Conservation (phyloP, 2,797 vertebrate genomes). For the Discoglossus pictus region DNA sequence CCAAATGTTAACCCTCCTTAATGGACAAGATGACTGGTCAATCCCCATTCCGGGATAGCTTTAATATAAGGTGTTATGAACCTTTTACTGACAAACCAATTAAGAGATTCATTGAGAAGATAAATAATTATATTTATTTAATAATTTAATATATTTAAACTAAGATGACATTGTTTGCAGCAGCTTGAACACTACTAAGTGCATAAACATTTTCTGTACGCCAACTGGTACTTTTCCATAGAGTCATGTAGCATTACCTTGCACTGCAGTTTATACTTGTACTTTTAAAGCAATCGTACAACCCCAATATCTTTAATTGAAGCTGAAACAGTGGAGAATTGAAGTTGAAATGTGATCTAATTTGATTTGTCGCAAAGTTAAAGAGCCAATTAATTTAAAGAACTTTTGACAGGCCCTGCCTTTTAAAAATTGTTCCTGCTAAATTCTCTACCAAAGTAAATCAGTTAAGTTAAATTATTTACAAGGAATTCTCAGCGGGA, state of each 20-base stretch:
- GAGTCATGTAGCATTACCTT: slow-evolving; percentile 30
- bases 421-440: slow-evolving; percentile 55
- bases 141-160: no score
- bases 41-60: no score
- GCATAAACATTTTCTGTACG: slow-evolving; percentile 43
- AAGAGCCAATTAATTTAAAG: slow-evolving; percentile 59
- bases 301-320: slow-evolving; percentile 43
- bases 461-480: slow-evolving; percentile 69
- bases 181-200: slow-evolving; percentile 21
- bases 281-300: slow-evolving; percentile 23
- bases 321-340: slow-evolving; percentile 56
- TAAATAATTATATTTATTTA: no score
- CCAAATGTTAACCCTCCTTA: no score
- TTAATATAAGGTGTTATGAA: no score
- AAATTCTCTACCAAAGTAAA: slow-evolving; percentile 61
- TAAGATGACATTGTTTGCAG: slow-evolving; percentile 29
- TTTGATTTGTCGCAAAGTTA: slow-evolving; percentile 60
- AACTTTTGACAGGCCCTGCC: slow-evolving; percentile 58
- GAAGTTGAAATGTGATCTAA: slow-evolving; percentile 59
- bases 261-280: slow-evolving; percentile 30
- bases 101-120: no score
- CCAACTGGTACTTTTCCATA: slow-evolving; percentile 10
- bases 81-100: no score
- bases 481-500: slow-evolving; percentile 65
- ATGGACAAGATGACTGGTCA: no score